Evolutionary conservation across 2,113 vertebrate species (phyloP), one percentile per base, ranked within the genome.

Genomic region (Sinocyclocheilus rhinocerous): DNA sequence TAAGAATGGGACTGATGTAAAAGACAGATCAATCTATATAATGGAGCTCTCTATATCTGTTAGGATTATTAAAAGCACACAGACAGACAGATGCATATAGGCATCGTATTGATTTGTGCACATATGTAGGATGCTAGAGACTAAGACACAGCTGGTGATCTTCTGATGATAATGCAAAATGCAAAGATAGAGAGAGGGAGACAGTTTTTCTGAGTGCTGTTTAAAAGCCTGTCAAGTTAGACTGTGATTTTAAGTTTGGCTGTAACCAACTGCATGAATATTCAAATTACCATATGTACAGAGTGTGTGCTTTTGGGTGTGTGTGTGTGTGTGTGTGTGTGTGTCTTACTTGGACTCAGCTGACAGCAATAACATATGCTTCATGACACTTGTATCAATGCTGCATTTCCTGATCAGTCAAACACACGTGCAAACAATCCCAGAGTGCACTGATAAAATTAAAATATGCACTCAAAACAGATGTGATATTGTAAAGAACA

Each of bases 11-110:
- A n/a, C n/a, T 63, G 61, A 67, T 18, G 76, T 29, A 6, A 61
- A 20, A 76, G 85, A 85, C 12, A 69, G 50, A 42, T 24, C 83
- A 52, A 48, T 88, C 84, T 55, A 75, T 76, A 48, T 88, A 90
- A 90, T 88, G 42, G 81, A 85, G 20, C 13, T 50, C 76, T 67
- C 79, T 20, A 81, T 20, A 81, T 48, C 79, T 1, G n/a, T 65
- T 76, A 39, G 76, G 76, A 91, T 88, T 84, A 87, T 87, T 75
- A 65, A 69, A 63, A 85, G 26, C 84, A 84, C 67, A 55, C 63
- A 78, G 42, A 77, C 84, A 65, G 79, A 70, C 83, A 85, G 33
- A 85, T 70, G 65, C 78, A 85, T 63, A 83, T 24, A 86, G 84
- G 52, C 75, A 61, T 79, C 33, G 36, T 69, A 82, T 78, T 88